phyloP scores from a whole-genome alignment of 2,797 vertebrate species.

The Falco berigora region DNA sequence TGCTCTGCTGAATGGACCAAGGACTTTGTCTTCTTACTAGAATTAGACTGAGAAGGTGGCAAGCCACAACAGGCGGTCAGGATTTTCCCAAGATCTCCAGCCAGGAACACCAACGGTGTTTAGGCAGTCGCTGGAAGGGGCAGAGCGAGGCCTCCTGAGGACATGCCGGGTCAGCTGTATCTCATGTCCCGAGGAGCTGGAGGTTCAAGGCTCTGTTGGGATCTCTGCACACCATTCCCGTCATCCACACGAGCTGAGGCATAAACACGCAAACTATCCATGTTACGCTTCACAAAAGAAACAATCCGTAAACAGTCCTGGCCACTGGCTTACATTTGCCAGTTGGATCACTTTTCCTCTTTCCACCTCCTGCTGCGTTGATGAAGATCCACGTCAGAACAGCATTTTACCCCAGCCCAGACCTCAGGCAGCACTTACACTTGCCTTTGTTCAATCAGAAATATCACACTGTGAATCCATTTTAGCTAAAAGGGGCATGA shows the following conservation, averaged over 20 bases:
- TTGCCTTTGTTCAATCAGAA: background rate
- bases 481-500: background rate
- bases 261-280: background rate
- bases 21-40: background rate
- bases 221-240: background rate
- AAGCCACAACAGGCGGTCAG: background rate
- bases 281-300: background rate
- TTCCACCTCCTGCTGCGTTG: background rate
- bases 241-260: rapidly evolving
- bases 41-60: background rate
- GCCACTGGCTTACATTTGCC: background rate
- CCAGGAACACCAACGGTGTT: background rate
- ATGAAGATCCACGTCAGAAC: background rate
- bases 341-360: background rate
- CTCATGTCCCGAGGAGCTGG: background rate
- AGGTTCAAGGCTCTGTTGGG: background rate
- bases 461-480: background rate
- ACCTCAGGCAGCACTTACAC: background rate
- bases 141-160: background rate
- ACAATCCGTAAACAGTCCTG: rapidly evolving
- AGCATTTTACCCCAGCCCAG: background rate
- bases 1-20: background rate
- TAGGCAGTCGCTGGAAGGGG: background rate
- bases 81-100: background rate
- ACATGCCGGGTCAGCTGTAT: rapidly evolving